Conservation (phyloP, 92 coral and sea anemone genomes). For the Phymanthus crucifer region DNA sequence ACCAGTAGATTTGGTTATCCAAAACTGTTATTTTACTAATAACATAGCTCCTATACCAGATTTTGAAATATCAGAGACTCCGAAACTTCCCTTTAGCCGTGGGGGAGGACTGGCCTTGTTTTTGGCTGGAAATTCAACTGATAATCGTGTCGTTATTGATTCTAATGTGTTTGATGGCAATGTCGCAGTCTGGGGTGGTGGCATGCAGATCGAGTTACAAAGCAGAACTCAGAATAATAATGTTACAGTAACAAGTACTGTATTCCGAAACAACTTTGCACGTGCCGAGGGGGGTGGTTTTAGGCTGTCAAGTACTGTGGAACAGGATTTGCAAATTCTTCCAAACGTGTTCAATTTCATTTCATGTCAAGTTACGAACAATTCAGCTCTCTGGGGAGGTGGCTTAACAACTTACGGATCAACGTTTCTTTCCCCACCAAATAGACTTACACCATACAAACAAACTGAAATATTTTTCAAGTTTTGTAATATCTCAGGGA, state of each 20-base stretch:
- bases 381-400: slow-evolving; percentile 69
- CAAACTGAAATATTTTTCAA: slow-evolving; percentile 39
- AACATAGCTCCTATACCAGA: slow-evolving; percentile 53
- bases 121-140: slow-evolving; percentile 61
- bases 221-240: slow-evolving; percentile 56
- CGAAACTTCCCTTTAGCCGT: slow-evolving; percentile 55
- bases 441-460: slow-evolving; percentile 14
- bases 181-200: slow-evolving; percentile 90
- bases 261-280: slow-evolving; percentile 59
- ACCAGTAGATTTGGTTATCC: slow-evolving; percentile 20
- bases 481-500: slow-evolving; percentile 45
- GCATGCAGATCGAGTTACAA: slow-evolving; percentile 63
- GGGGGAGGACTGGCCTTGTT: slow-evolving; percentile 83
- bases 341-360: slow-evolving; percentile 37
- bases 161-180: slow-evolving; percentile 66
- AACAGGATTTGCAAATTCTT: slow-evolving; percentile 16
- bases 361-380: slow-evolving; percentile 37
- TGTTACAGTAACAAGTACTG: slow-evolving; percentile 48
- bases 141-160: slow-evolving; percentile 50
- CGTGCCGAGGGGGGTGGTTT: slow-evolving; percentile 74
- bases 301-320: slow-evolving; percentile 44
- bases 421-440: slow-evolving; percentile 35
- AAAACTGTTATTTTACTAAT: slow-evolving; percentile 40
- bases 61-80: slow-evolving; percentile 10
- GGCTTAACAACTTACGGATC: slow-evolving; percentile 62